Percentiles rank a stretch among this genome's conserved stretches.
Conservation (phyloP, 2,113 vertebrate genomes). For the Nesogale talazaci region DNA sequence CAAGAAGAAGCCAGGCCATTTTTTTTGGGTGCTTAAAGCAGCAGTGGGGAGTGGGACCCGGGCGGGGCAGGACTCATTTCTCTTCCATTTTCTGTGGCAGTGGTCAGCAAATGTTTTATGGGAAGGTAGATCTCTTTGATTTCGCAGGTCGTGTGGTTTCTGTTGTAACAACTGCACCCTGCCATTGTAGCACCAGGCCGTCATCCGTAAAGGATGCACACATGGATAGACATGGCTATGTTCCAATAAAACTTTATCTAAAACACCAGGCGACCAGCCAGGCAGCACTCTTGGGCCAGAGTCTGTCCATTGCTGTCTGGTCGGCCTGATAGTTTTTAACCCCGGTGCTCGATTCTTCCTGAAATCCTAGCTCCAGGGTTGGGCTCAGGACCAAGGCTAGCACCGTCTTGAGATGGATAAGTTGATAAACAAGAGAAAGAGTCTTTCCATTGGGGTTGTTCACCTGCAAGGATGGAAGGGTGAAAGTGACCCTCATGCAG, state of each 20-base stretch:
- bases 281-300: background rate
- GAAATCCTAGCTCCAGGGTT: background rate
- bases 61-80: background rate
- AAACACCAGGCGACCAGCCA: background rate
- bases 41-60: no score
- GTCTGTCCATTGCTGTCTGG: background rate
- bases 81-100: background rate
- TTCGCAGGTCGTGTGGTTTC: background rate
- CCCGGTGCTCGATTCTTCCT: background rate
- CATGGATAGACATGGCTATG: background rate
- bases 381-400: background rate
- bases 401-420: background rate
- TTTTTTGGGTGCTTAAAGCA: background rate
- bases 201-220: background rate
- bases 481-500: no score
- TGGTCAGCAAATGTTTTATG: background rate
- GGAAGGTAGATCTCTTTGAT: background rate
- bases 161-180: background rate
- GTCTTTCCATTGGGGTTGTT: background rate
- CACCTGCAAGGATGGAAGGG: background rate
- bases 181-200: background rate
- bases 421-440: background rate
- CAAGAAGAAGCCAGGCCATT: background rate
- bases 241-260: background rate
- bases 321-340: background rate